Conservation (phyloP, 2,113 vertebrate species). For the Eulemur rufifrons region DNA sequence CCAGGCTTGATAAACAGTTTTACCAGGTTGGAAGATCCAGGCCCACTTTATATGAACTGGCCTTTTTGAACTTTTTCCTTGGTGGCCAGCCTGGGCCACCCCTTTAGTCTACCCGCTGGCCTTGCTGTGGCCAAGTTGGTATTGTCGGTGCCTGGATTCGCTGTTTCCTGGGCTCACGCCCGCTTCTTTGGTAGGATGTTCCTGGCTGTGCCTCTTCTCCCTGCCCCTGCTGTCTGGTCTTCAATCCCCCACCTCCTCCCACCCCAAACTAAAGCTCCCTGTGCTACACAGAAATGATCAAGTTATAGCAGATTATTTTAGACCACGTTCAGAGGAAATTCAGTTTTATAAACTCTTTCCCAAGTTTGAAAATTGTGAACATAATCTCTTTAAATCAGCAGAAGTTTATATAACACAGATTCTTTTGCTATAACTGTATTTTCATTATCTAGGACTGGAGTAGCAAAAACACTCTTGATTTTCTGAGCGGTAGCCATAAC, state of each 20-base stretch:
- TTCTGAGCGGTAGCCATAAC: neutral
- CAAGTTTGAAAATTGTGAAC: slow-evolving; percentile 10
- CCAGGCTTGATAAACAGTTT: neutral
- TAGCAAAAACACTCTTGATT: neutral
- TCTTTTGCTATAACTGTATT: neutral
- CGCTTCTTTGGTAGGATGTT: neutral
- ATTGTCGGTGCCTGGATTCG: neutral
- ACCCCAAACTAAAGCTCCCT: neutral
- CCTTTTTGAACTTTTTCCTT: neutral
- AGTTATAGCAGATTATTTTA: neutral
- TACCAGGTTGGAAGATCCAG: neutral
- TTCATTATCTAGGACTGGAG: neutral
- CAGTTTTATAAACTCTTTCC: neutral
- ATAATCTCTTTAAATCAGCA: slow-evolving; percentile 7
- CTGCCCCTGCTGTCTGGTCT: neutral
- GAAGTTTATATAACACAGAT: neutral
- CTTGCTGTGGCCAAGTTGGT: neutral
- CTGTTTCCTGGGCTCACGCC: neutral
- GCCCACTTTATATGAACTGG: neutral
- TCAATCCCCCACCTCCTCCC: rapidly evolving
- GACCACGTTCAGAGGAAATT: neutral
- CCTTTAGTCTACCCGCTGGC: neutral
- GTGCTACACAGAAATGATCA: neutral
- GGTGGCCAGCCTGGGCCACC: neutral
- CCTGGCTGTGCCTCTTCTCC: neutral